Percentiles rank a stretch among this genome's conserved stretches.
Evolutionary conservation across 2,113 vertebrate genomes (phyloP).

Genomic region (Rhadina sibilatrix): DNA sequence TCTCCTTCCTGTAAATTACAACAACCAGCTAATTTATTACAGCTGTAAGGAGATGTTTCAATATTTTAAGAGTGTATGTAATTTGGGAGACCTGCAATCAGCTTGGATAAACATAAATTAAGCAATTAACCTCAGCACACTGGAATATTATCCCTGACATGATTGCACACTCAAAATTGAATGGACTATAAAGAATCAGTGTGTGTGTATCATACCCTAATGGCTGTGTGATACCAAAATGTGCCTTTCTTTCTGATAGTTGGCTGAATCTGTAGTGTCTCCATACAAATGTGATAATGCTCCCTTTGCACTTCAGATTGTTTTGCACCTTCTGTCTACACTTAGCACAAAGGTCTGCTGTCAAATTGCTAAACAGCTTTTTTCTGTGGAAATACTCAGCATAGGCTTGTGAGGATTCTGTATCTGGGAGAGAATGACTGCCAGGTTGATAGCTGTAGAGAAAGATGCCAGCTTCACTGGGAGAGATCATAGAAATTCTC

Average conservation of each 20-base stretch:
- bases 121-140: neutral
- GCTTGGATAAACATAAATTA: slow-evolving; percentile 12
- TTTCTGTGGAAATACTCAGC: neutral
- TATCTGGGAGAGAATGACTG: neutral
- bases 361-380: neutral
- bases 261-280: neutral
- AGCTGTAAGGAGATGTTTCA: neutral
- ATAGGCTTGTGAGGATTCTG: neutral
- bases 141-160: neutral
- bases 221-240: neutral
- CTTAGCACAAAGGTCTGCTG: neutral
- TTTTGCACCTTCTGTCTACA: neutral
- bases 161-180: neutral
- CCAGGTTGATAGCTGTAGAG: neutral
- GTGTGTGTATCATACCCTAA: fast-evolving
- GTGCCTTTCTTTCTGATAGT: neutral
- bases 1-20: neutral
- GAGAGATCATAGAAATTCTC: neutral
- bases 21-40: neutral
- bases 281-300: neutral
- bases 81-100: slow-evolving; percentile 8
- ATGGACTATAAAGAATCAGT: neutral
- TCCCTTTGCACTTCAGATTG: neutral
- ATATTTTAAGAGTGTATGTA: neutral
- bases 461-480: neutral